Conservation (phyloP, 2,888 invertebrate species). For the Notodonta ziczac region DNA sequence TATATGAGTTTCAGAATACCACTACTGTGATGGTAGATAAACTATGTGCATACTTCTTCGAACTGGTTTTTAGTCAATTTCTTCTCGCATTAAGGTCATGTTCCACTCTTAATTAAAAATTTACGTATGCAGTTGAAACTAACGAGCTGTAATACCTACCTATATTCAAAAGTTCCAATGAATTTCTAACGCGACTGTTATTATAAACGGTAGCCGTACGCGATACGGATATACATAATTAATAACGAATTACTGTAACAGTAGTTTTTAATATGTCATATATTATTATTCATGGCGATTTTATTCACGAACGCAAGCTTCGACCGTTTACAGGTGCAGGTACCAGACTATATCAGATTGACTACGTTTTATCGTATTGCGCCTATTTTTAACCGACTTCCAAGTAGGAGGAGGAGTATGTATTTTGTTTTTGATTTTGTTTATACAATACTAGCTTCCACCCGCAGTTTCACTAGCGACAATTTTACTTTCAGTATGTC, state of each 20-base stretch:
- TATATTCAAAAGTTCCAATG: slow-evolving; percentile 21
- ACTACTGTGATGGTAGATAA: too few species aligned
- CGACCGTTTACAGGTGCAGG: slow-evolving; percentile 57
- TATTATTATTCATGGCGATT: slow-evolving; percentile 57
- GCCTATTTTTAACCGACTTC: too few species aligned
- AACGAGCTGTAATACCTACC: slow-evolving; percentile 16
- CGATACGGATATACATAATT: slow-evolving; percentile 36
- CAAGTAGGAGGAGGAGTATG: too few species aligned
- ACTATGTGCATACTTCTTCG: too few species aligned
- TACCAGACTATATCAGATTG: background rate
- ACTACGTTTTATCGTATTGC: background rate
- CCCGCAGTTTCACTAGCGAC: too few species aligned
- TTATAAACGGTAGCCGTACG: slow-evolving; percentile 20
- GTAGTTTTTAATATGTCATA: slow-evolving; percentile 45
- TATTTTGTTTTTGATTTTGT: too few species aligned
- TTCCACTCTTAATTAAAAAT: slow-evolving; percentile 15
- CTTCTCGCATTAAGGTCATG: slow-evolving; percentile 18
- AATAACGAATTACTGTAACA: slow-evolving; percentile 47
- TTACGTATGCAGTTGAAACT: slow-evolving; percentile 9
- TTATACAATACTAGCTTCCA: background rate
- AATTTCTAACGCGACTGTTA: slow-evolving; percentile 21
- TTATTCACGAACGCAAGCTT: slow-evolving; percentile 48
- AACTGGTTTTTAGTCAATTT: too few species aligned
- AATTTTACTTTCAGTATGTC: too few species aligned
- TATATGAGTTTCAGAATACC: too few species aligned